phyloP scores from a whole-genome alignment of 2,888 invertebrate species.

The Scrobipalpa costella region DNA sequence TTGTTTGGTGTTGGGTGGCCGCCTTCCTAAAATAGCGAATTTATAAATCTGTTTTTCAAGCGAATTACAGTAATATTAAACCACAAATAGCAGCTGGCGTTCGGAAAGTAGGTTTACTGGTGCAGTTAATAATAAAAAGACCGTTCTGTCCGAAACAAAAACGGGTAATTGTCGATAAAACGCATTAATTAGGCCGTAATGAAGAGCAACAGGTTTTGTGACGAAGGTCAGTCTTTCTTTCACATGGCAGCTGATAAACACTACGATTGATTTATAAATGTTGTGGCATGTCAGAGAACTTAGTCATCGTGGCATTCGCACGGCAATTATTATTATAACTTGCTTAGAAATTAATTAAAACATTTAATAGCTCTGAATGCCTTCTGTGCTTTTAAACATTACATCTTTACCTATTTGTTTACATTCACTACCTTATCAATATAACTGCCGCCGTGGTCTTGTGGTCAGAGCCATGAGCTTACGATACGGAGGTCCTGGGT shows the following conservation, averaged over 20 bases:
- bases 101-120: constrained; percentile 56
- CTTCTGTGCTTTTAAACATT: no score
- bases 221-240: constrained; percentile 11
- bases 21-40: constrained; percentile 45
- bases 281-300: not conserved
- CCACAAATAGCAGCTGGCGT: constrained; percentile 49
- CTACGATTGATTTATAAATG: constrained; percentile 15
- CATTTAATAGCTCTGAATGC: no score
- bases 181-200: constrained; percentile 32
- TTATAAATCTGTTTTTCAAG: constrained; percentile 46
- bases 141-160: constrained; percentile 39
- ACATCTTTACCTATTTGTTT: no score
- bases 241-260: not conserved
- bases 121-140: constrained; percentile 41
- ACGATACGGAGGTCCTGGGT: no score
- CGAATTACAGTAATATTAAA: constrained; percentile 47
- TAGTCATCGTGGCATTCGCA: not conserved
- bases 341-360: not conserved
- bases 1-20: constrained; percentile 45
- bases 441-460: no score
- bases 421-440: no score
- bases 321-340: not conserved
- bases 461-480: no score
- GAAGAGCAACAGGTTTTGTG: constrained; percentile 29
- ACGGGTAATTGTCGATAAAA: constrained; percentile 47